phyloP scores from a whole-genome alignment of 2,797 vertebrate genomes.

The Morelia viridis region DNA sequence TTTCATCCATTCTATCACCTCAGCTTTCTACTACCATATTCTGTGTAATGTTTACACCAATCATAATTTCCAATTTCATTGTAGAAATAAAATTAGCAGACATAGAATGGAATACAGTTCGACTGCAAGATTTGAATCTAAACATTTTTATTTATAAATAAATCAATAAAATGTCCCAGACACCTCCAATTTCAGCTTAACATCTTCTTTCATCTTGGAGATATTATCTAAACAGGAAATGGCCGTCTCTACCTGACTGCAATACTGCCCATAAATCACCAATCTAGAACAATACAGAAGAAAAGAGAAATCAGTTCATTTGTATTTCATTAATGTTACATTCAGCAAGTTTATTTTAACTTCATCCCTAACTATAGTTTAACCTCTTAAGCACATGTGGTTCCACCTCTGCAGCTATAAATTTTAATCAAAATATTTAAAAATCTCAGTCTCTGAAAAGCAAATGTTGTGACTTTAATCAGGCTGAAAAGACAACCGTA shows the following conservation, averaged over 20 bases:
- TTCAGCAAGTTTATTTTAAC: neutral
- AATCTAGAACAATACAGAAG: constrained; percentile 75
- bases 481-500: neutral
- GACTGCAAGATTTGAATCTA: neutral
- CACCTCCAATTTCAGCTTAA: constrained; percentile 92
- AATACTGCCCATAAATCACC: constrained; percentile 96
- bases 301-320: constrained; percentile 9
- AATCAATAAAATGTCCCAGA: neutral
- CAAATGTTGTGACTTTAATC: neutral
- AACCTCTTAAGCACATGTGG: neutral
- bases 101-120: neutral
- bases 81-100: neutral
- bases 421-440: constrained; percentile 20
- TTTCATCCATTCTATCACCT: neutral
- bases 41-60: neutral
- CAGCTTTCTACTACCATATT: neutral
- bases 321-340: neutral
- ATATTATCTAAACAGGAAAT: constrained; percentile 88
- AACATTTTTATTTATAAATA: neutral
- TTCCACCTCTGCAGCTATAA: neutral
- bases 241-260: constrained; percentile 91
- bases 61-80: neutral
- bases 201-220: constrained; percentile 93
- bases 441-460: constrained; percentile 9
- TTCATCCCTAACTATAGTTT: neutral